Evolutionary conservation across 1,140 invertebrate species (phyloP).

Genomic region (Diabrotica virgifera): DNA sequence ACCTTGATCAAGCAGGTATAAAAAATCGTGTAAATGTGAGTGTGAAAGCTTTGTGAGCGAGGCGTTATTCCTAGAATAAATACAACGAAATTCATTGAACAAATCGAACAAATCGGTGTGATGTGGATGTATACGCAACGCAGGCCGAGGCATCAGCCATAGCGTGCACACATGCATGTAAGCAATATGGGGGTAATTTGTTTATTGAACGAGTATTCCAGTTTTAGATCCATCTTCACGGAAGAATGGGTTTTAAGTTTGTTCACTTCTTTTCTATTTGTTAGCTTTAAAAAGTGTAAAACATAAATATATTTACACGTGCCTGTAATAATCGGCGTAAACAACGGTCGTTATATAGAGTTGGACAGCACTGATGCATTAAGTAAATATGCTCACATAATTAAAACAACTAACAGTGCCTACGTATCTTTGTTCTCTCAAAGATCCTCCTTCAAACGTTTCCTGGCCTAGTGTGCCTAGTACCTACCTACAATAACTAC

Average conservation of each 20-base stretch:
- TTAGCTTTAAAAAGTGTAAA: too few species aligned
- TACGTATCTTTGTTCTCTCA: too few species aligned
- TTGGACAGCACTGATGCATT: too few species aligned
- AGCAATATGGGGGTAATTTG: conserved; percentile 22
- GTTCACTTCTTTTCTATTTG: too few species aligned
- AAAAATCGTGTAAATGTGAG: conserved; percentile 22
- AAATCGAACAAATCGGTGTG: background rate
- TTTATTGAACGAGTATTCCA: conserved; percentile 5
- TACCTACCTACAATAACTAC: too few species aligned
- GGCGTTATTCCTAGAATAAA: background rate
- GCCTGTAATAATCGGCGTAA: too few species aligned
- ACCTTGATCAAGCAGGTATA: conserved; percentile 28
- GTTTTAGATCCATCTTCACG: conserved; percentile 7
- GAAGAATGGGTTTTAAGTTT: conserved; percentile 5
- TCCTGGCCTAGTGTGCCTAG: too few species aligned
- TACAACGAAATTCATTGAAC: conserved; percentile 17
- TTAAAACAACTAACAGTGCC: too few species aligned
- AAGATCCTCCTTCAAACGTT: too few species aligned
- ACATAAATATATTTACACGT: too few species aligned
- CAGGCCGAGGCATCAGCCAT: background rate
- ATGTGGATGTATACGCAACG: conserved; percentile 19
- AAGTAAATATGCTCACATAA: too few species aligned
- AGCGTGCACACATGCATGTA: conserved; percentile 27
- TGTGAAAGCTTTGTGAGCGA: conserved; percentile 10
- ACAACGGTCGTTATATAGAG: too few species aligned